Evolutionary conservation across 2,797 vertebrate species (phyloP).

Genomic region (Characodon lateralis): DNA sequence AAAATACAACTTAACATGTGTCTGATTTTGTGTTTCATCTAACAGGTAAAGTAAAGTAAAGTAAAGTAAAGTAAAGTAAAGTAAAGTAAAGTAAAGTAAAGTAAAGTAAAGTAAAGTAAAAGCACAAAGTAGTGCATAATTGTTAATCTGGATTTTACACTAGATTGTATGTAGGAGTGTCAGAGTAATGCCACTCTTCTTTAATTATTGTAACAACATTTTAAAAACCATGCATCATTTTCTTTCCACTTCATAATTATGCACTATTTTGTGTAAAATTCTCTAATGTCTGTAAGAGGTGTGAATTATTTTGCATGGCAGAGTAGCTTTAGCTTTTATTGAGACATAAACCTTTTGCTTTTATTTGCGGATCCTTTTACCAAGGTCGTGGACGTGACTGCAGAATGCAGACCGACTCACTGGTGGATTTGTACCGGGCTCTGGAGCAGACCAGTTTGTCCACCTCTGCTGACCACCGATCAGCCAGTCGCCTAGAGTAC

Average conservation of each 20-base stretch:
- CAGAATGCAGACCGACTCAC: conserved; percentile 89
- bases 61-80: neutral
- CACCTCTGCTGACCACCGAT: conserved; percentile 87
- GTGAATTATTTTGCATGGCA: neutral
- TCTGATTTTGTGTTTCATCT: neutral
- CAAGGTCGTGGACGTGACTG: conserved; percentile 77
- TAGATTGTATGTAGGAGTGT: neutral
- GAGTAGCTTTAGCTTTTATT: neutral
- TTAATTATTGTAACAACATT: neutral
- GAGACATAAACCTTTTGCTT: neutral
- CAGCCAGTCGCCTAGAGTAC: conserved; percentile 92
- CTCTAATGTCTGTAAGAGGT: too few relatives aligned
- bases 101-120: neutral
- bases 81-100: too few relatives aligned
- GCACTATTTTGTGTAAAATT: neutral
- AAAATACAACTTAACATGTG: neutral
- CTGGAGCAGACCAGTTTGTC: conserved; percentile 94
- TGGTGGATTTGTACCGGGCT: conserved; percentile 94
- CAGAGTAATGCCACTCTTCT: neutral
- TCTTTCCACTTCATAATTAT: neutral
- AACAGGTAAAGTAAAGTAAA: too few relatives aligned
- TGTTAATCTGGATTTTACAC: neutral
- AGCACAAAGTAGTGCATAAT: neutral
- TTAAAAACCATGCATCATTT: neutral
- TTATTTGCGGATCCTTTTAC: conserved; percentile 14